Conservation (phyloP, 2,113 vertebrate genomes). For the Okapia johnstoni region DNA sequence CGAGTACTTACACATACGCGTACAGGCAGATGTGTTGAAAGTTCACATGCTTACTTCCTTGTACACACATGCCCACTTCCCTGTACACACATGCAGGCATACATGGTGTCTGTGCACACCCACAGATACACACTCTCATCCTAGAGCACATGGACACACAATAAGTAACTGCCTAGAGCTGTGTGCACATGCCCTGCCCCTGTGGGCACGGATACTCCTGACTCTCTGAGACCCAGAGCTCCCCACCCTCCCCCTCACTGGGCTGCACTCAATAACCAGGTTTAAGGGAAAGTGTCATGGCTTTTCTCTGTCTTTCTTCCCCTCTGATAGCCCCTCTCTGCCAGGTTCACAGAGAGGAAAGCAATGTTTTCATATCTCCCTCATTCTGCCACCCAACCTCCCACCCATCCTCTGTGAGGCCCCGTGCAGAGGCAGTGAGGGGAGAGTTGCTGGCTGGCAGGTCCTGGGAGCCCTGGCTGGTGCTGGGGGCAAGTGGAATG, state of each 20-base stretch:
- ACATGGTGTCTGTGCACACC: fast-evolving
- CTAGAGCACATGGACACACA: not conserved
- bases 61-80: not conserved
- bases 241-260: too few relatives aligned
- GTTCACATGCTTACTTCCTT: not conserved
- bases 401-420: not conserved
- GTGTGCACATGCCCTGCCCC: not conserved
- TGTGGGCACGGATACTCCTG: too few relatives aligned
- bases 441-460: not conserved
- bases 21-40: not conserved
- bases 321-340: not conserved
- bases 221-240: not conserved
- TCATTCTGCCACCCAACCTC: not conserved
- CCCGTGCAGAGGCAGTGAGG: not conserved
- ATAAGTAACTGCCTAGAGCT: not conserved
- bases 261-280: not conserved
- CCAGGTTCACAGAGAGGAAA: not conserved
- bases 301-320: not conserved
- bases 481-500: conserved; percentile 18
- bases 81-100: fast-evolving
- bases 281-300: not conserved
- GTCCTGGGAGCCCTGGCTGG: not conserved
- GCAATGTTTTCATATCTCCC: not conserved
- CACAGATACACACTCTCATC: not conserved
- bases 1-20: not conserved